These are phyloP conservation scores for Hippocampus barbouri DNA, from an alignment of 2,113 vertebrate species.

Conservation along the genomic window DNA sequence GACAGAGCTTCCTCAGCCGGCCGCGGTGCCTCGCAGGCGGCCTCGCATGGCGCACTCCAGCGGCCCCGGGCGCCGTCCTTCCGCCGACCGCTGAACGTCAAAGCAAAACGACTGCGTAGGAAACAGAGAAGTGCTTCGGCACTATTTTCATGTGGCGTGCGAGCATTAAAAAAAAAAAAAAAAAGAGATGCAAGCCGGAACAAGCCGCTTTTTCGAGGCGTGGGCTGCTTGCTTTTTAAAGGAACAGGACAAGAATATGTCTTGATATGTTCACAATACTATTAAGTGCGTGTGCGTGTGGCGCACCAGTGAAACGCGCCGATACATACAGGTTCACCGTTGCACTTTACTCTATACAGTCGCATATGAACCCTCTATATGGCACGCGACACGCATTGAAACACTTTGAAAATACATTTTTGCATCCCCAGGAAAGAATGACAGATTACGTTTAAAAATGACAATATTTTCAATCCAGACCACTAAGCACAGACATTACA, in stretches of 20 bases:
- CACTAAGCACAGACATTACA: too few relatives aligned
- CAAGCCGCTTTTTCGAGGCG: constrained; percentile 81
- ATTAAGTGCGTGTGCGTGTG: not conserved
- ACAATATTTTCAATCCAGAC: too few relatives aligned
- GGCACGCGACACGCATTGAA: too few relatives aligned
- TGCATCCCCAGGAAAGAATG: not conserved
- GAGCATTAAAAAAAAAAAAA: constrained; percentile 68
- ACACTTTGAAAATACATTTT: not conserved
- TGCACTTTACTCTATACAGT: not conserved
- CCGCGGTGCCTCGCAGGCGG: constrained; percentile 1
- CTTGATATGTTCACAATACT: not conserved
- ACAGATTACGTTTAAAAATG: too few relatives aligned
- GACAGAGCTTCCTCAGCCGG: constrained; percentile 29
- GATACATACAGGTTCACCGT: constrained; percentile 16
- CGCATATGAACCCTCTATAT: not conserved
- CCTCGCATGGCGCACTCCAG: not conserved
- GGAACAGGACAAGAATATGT: constrained; percentile 53
- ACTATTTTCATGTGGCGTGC: constrained; percentile 70
- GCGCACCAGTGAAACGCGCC: constrained; percentile 22
- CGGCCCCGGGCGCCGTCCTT: not conserved
- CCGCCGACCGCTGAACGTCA: not conserved
- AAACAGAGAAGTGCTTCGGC: constrained; percentile 13
- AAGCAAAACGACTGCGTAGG: not conserved
- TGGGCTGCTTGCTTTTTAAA: constrained; percentile 74
- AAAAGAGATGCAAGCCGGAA: constrained; percentile 75